phyloP scores from a whole-genome alignment of 1,140 invertebrate species.

The Trichonephila clavipes region DNA sequence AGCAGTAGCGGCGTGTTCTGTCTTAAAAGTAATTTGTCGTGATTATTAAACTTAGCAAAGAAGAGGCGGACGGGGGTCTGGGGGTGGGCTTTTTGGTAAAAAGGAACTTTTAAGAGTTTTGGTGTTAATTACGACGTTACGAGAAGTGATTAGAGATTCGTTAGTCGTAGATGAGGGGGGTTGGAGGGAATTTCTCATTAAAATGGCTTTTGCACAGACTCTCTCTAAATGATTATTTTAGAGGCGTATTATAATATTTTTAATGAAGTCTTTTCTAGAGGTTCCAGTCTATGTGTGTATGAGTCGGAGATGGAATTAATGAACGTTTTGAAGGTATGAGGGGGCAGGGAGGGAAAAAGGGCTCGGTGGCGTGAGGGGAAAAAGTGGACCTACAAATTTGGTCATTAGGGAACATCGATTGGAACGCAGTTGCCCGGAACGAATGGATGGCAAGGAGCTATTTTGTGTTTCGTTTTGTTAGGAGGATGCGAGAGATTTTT shows the following conservation, averaged over 20 bases:
- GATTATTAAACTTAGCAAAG: slow-evolving; percentile 67
- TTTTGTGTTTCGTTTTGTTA: background rate
- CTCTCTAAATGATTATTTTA: slow-evolving; percentile 71
- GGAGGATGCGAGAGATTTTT: background rate
- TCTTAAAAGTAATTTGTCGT: slow-evolving; percentile 73
- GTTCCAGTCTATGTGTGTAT: background rate
- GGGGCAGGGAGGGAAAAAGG: background rate
- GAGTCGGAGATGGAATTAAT: slow-evolving; percentile 58
- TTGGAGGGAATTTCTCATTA: slow-evolving; percentile 66
- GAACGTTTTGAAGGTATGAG: slow-evolving; percentile 40
- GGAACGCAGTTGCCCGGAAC: background rate
- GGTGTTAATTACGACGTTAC: slow-evolving; percentile 73
- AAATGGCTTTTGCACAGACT: slow-evolving; percentile 59
- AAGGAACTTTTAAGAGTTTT: slow-evolving; percentile 74
- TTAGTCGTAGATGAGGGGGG: slow-evolving; percentile 48
- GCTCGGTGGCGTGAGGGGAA: background rate
- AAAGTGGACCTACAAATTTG: slow-evolving; percentile 32
- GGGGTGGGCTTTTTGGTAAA: slow-evolving; percentile 33
- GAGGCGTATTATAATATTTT: slow-evolving; percentile 74
- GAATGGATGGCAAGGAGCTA: background rate
- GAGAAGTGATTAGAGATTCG: slow-evolving; percentile 73
- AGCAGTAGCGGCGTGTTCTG: background rate
- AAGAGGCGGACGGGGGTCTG: background rate
- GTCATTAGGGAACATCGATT: slow-evolving; percentile 10
- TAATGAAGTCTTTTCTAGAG: slow-evolving; percentile 68